phyloP scores from a whole-genome alignment of 2,113 vertebrate genomes.

The Pampusana beccarii region DNA sequence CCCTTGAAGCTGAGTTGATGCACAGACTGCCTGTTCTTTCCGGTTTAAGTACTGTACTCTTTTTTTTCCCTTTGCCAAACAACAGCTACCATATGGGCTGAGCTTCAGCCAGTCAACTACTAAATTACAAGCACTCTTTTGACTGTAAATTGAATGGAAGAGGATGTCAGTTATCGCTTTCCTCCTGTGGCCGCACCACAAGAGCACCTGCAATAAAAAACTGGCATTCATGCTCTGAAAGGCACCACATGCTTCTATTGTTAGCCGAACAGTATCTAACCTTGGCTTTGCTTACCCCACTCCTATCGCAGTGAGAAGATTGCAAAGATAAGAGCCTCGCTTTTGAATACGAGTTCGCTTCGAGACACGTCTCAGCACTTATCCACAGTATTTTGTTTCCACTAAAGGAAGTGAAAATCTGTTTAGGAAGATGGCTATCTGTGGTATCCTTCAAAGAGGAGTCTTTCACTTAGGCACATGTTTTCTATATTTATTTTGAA shows the following conservation, averaged over 20 bases:
- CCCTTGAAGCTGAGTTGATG: constrained; percentile 32
- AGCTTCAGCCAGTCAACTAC: constrained; percentile 68
- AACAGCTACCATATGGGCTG: constrained; percentile 73
- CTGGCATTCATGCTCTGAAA: constrained; percentile 62
- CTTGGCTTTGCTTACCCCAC: constrained; percentile 48
- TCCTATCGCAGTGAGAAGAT: constrained; percentile 18
- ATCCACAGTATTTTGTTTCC: not conserved
- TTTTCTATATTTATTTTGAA: not conserved
- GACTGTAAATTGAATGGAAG: constrained; percentile 70
- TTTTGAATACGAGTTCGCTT: not conserved
- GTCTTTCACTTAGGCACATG: not conserved
- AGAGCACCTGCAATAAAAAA: constrained; percentile 72
- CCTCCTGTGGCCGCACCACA: constrained; percentile 71
- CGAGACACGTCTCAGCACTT: not conserved
- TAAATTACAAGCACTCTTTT: constrained; percentile 70
- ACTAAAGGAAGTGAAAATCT: constrained; percentile 2
- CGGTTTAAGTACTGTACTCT: constrained; percentile 33
- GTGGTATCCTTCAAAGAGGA: not conserved
- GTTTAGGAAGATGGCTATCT: constrained; percentile 11
- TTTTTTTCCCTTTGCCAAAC: constrained; percentile 18
- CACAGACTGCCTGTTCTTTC: constrained; percentile 54
- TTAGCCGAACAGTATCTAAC: constrained; percentile 42
- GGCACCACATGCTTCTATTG: constrained; percentile 63
- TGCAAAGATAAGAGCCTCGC: constrained; percentile 33
- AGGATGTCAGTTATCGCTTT: constrained; percentile 71